phyloP scores from a whole-genome alignment of 2,797 vertebrate genomes.

The Clarias pachynema region DNA sequence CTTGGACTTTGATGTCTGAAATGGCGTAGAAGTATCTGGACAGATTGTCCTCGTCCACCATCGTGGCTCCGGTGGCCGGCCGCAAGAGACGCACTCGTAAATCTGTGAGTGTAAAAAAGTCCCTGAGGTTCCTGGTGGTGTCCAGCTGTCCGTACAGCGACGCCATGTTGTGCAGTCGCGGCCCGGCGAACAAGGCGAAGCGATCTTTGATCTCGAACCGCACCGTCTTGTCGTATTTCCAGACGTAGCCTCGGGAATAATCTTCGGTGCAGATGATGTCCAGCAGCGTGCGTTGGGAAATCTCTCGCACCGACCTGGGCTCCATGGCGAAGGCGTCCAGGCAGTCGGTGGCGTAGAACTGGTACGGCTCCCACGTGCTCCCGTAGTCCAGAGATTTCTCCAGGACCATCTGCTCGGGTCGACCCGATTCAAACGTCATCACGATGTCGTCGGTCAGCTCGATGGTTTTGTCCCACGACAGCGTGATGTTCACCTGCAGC shows the following conservation, averaged over 20 bases:
- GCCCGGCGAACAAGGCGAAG: constrained; percentile 95
- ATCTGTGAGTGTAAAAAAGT: constrained; percentile 98
- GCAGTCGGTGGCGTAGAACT: constrained; percentile 97
- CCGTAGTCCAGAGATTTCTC: constrained; percentile 97
- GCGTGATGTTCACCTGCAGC: constrained; percentile 93
- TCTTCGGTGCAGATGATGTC: constrained; percentile 99
- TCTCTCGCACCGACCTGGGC: constrained; percentile 90
- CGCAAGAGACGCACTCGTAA: constrained; percentile 91
- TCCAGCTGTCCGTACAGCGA: constrained; percentile 97
- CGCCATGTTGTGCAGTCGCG: constrained; percentile 95
- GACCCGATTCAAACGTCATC: constrained; percentile 94
- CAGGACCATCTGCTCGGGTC: constrained; percentile 96
- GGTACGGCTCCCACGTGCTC: constrained; percentile 95
- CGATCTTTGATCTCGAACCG: constrained; percentile 98
- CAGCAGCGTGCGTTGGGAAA: constrained; percentile 89
- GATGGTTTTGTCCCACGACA: constrained; percentile 98
- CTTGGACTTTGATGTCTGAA: constrained; percentile 96
- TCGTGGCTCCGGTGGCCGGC: constrained; percentile 92
- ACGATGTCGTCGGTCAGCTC: constrained; percentile 97
- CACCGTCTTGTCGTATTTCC: constrained; percentile 94
- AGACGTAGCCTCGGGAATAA: constrained; percentile 94
- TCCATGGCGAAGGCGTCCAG: constrained; percentile 97
- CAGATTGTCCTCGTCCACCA: constrained; percentile 92
- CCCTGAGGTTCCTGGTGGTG: constrained; percentile 95
- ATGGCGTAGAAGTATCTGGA: constrained; percentile 98